Evolutionary conservation across 1,140 invertebrate genomes (phyloP), one percentile per base, ranked within the genome.

Genomic region (Lysiphlebus fabarum): DNA sequence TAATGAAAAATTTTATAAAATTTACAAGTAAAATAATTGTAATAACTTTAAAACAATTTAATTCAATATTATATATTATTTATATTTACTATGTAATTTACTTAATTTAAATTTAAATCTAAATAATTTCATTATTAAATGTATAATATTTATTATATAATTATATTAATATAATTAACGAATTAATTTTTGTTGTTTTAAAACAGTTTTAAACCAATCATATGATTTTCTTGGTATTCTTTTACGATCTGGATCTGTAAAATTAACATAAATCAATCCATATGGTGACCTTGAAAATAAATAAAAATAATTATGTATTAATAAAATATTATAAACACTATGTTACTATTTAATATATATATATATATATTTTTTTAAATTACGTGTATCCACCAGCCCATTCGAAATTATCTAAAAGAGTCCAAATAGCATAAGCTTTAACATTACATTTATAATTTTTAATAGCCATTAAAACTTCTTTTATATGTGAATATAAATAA

Each of bases 341-440:
- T 40, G 6, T 8, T 10, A 12, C 48, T 9, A 42, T 44, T 37
- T 45, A 56, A 26, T 14, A 58, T 9, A 6, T 6, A 40, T 6
- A 6, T 40, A 40, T 6, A 40, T 40, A 8, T 11, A 12, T 4
- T 4, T 9, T 14, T 6, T 51, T 51, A 4, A 6, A n/a, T 84
- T 72, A 87, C 85, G 79, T 76, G 62, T 81, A 86, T 51, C 85
- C 86, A 14, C 70, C 71, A 12, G 74, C 74, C 89, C 90, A 91
- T 73, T 91, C 89, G 70, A 90, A 90, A 73, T 91, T 91, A 63
- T 91, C 90, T 63, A 91, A 76, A 1, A 92, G 72, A 62, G 84
- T 86, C 89, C 89, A 92, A 26, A 84, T 79, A 0, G 85, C 84
- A 65, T 90, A 91, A 0, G 80, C 85, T 10, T 75, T 70, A 0